Evolutionary conservation across 2,888 invertebrate genomes (phyloP), one percentile per base, ranked within the genome.

Genomic region (Heliconius sara): DNA sequence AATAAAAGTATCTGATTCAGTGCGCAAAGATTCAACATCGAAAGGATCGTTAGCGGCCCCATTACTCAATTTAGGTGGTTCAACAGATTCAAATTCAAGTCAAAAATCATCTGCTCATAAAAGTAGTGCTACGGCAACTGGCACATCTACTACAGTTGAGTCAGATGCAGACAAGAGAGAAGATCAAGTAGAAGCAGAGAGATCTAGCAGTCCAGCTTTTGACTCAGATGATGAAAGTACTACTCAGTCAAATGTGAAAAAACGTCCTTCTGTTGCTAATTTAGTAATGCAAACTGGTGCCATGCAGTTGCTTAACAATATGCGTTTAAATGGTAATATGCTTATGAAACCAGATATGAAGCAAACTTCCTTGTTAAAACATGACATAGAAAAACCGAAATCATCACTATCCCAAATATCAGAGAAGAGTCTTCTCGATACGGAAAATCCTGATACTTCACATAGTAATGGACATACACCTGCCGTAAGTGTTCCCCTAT

Each of bases 171-270:
- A 95, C 68, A 95, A 93, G 82, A 95, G 91, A 87, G 93, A 95
- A 88, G 93, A 92, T 84, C 95, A 94, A 83, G 92, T 95, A 16
- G 96, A 97, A 88, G 95, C 96, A 65, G 97, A 98, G 89, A 95
- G 99, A 67, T 99, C 99, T 0, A 99, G 99, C 87, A 99, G 99
- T 89, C 97, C 98, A 1, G 98, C 98, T 0, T 99, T 99, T 89
- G 99, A 99, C 86, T 99, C 99, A 0, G 99, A 99, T 88, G 99
- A 99, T 82, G 99, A 99, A 87, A 97, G 97, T 82, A 97, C 96
- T 0, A 95, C 96, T 0, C 96, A 96, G 82, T 92, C 95, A 0
- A 96, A 95, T 79, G 86, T 94, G 0, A 96, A 96, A 83, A 97
- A 97, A 87, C 93, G 96, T 70, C 96, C 96, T 0, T 97, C 97